A percentile compares a stretch with the other conserved stretches of the same genome.
phyloP scores from a whole-genome alignment of 2,797 vertebrate genomes.

The Euphonia xanthogaster region DNA sequence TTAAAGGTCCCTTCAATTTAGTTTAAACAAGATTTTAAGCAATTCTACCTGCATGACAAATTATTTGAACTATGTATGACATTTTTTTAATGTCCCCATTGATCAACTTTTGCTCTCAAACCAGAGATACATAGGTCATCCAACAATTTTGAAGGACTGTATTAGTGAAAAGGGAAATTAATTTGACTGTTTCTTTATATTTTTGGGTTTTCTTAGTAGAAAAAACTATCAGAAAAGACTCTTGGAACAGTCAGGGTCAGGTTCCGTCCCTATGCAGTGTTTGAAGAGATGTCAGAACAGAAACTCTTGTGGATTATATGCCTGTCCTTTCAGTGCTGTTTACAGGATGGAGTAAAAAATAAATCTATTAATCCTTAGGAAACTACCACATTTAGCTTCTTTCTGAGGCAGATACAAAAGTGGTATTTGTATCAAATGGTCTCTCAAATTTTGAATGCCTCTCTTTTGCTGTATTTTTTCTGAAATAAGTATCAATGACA shows the following conservation, averaged over 20 bases:
- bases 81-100: background rate
- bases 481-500: background rate
- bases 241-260: background rate
- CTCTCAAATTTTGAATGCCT: background rate
- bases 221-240: background rate
- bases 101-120: background rate
- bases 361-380: background rate
- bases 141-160: background rate
- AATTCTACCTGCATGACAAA: background rate
- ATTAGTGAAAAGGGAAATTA: background rate
- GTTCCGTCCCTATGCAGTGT: background rate
- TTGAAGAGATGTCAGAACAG: background rate
- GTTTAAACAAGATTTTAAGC: background rate
- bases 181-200: background rate
- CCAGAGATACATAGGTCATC: background rate
- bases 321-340: background rate
- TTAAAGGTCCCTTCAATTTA: background rate
- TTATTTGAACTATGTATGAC: background rate
- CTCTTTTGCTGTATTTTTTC: background rate
- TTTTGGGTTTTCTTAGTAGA: background rate
- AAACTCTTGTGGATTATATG: background rate
- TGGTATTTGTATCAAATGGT: background rate
- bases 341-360: background rate
- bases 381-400: background rate
- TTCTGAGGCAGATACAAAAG: background rate